Conservation (phyloP, 30 jellyfish, hydroid and myxozoan species). For the Aurelia aurita region DNA sequence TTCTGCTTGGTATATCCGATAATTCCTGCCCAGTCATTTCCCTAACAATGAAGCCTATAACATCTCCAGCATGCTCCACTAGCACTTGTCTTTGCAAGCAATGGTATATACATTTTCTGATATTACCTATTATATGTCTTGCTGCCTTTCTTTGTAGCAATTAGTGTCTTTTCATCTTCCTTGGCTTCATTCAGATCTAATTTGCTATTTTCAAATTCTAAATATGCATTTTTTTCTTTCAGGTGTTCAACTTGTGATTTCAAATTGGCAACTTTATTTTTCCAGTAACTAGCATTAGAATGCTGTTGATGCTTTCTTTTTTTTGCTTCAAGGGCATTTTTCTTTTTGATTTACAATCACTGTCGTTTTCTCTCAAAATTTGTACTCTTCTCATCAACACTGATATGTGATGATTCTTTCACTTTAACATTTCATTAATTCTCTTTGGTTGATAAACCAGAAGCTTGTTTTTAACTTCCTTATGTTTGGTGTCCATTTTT, state of each 20-base stretch:
- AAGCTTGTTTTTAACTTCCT: too few species aligned
- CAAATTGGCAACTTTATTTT: background rate
- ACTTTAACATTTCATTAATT: too few species aligned
- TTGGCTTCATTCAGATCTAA: background rate
- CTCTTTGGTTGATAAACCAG: background rate
- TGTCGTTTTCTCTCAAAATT: too few species aligned
- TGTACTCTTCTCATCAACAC: too few species aligned
- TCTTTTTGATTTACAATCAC: too few species aligned
- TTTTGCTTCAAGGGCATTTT: too few species aligned
- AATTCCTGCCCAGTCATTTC: constrained; percentile 17
- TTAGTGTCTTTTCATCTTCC: background rate
- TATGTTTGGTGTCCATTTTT: too few species aligned
- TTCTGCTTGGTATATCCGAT: background rate
- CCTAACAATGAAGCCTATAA: background rate
- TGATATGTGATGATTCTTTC: too few species aligned
- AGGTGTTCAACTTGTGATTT: background rate
- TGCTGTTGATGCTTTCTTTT: background rate
- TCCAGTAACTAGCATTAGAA: constrained; percentile 11
- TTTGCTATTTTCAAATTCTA: background rate
- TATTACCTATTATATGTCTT: background rate
- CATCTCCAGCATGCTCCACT: background rate
- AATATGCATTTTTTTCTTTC: background rate
- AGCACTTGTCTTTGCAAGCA: constrained; percentile 37
- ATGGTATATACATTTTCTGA: constrained; percentile 28
- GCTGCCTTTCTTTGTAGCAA: background rate